Percentiles rank a stretch among this genome's conserved stretches.
phyloP scores from a whole-genome alignment of 2,113 vertebrate genomes.

The Mesoclemmys tuberculata region DNA sequence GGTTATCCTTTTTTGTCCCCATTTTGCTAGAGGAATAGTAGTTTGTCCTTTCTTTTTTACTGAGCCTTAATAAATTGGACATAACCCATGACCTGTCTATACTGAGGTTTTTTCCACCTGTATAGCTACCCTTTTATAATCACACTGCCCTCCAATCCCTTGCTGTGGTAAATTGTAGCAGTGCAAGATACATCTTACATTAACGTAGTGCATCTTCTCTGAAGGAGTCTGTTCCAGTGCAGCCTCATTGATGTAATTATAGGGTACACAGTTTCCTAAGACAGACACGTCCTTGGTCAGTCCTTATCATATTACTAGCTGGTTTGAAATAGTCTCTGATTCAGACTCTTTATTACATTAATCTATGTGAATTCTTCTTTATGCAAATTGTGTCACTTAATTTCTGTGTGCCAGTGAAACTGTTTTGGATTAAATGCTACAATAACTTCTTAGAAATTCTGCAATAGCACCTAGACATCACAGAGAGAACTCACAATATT shows the following conservation, averaged over 20 bases:
- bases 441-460: not conserved
- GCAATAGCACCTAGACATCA: rapidly evolving
- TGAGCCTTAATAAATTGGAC: not conserved
- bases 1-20: not conserved
- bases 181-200: not conserved
- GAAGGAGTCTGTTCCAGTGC: no score
- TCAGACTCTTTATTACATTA: not conserved
- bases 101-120: no score
- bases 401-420: no score
- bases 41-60: not conserved
- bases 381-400: no score
- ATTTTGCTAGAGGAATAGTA: not conserved
- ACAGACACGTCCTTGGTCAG: no score
- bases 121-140: no score
- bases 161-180: rapidly evolving
- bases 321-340: not conserved
- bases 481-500: rapidly evolving
- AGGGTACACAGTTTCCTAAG: not conserved
- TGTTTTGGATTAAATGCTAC: no score
- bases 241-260: no score
- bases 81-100: not conserved
- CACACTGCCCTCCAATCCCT: no score
- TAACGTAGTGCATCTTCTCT: not conserved
- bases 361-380: no score
- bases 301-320: no score